A percentile compares a stretch with the other conserved stretches of the same genome.
phyloP scores from a whole-genome alignment of 1,140 invertebrate genomes.

The Andrena cerasifolii region DNA sequence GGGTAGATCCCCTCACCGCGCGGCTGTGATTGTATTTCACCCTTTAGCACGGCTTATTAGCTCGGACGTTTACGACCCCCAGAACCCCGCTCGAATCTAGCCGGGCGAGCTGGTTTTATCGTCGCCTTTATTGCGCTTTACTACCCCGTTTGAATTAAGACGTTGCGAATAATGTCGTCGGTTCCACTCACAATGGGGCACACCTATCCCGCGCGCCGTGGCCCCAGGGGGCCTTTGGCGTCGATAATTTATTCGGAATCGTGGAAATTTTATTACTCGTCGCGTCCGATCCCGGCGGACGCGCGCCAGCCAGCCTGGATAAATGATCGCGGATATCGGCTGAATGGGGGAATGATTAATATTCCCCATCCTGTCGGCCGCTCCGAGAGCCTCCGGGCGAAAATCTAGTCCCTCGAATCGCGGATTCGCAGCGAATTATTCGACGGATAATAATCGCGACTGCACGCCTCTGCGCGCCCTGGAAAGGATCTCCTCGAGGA shows the following conservation, averaged over 20 bases:
- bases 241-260: conserved; percentile 57
- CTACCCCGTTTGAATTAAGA: conserved; percentile 49
- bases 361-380: conserved; percentile 60
- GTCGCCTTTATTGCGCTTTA: conserved; percentile 52
- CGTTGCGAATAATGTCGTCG: conserved; percentile 43
- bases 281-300: conserved; percentile 11
- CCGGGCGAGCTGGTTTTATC: conserved; percentile 43
- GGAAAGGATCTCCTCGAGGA: neutral
- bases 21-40: conserved; percentile 43
- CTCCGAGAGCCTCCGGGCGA: conserved; percentile 36
- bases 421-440: conserved; percentile 38
- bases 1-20: too few species aligned
- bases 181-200: conserved; percentile 30
- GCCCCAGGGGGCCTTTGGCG: neutral
- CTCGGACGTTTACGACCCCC: conserved; percentile 56
- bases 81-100: conserved; percentile 40
- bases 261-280: conserved; percentile 55
- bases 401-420: conserved; percentile 29
- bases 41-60: conserved; percentile 55
- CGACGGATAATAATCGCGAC: conserved; percentile 41
- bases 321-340: conserved; percentile 67
- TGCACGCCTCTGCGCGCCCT: neutral
- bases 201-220: conserved; percentile 33
- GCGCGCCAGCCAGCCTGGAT: conserved; percentile 28
- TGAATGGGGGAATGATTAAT: conserved; percentile 69